These are phyloP conservation scores for Melanotaenia parkinsoni DNA, from an alignment of 2,797 vertebrate genomes.

Conservation along the genomic window DNA sequence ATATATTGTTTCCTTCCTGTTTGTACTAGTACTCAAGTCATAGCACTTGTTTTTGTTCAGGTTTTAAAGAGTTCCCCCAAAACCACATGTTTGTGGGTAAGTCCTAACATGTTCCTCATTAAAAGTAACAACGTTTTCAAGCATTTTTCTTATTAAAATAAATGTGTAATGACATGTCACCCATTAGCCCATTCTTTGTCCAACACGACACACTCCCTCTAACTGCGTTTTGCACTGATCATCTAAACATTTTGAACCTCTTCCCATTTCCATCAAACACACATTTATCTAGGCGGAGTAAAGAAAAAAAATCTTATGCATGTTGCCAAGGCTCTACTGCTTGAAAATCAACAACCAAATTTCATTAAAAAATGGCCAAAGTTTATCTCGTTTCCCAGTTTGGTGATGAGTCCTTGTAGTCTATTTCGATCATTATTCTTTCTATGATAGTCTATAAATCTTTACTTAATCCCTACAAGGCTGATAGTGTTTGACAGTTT, in stretches of 20 bases:
- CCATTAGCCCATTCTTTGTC: constrained; percentile 20
- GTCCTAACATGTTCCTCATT: constrained; percentile 63
- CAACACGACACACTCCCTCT: constrained; percentile 38
- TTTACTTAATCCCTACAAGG: constrained; percentile 45
- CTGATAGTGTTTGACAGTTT: constrained; percentile 79
- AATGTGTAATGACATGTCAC: constrained; percentile 60
- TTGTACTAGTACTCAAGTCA: constrained; percentile 68
- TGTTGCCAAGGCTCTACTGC: constrained; percentile 36
- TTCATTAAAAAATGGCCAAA: constrained; percentile 45
- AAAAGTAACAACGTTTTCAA: constrained; percentile 58
- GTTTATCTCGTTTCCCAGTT: constrained; percentile 58
- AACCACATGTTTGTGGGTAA: constrained; percentile 75
- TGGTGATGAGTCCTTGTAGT: constrained; percentile 58
- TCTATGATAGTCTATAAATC: constrained; percentile 49
- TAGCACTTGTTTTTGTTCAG: constrained; percentile 72
- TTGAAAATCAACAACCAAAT: constrained; percentile 53
- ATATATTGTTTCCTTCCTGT: constrained; percentile 83
- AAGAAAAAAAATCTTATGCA: constrained; percentile 27
- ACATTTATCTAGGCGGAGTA: constrained; percentile 38
- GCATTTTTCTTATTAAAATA: constrained; percentile 56
- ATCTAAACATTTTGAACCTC: constrained; percentile 36
- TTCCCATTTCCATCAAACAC: constrained; percentile 49
- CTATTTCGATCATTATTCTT: constrained; percentile 50
- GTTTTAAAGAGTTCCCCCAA: constrained; percentile 55
- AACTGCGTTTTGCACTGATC: constrained; percentile 40